phyloP scores from a whole-genome alignment of 1,140 invertebrate species.

The Magallana gigas region DNA sequence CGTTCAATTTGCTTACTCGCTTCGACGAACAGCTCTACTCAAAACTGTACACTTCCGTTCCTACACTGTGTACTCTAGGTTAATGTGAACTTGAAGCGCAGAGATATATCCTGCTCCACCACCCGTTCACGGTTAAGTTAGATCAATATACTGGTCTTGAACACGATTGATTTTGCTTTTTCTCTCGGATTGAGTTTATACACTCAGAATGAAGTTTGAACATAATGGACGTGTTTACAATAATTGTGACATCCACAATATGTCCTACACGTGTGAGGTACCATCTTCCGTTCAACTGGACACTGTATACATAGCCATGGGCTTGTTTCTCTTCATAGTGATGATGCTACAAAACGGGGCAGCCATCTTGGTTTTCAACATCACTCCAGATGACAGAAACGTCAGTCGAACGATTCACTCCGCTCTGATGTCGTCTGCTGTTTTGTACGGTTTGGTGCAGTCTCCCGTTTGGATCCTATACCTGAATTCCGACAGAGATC shows the following conservation, averaged over 20 bases:
- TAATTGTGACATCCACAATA: not conserved
- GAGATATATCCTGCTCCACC: too few relatives aligned
- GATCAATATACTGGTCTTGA: too few relatives aligned
- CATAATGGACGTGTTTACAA: not conserved
- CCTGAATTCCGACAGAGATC: not conserved
- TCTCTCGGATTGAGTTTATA: too few relatives aligned
- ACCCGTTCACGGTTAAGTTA: too few relatives aligned
- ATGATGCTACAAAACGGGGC: conserved; percentile 3
- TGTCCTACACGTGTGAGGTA: not conserved
- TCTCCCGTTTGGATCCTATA: not conserved
- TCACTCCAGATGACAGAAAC: conserved; percentile 4
- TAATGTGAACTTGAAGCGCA: too few relatives aligned
- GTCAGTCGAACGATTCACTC: not conserved
- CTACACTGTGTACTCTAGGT: too few relatives aligned
- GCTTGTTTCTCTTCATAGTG: not conserved
- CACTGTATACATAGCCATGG: not conserved
- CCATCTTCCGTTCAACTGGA: not conserved
- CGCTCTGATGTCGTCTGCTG: not conserved
- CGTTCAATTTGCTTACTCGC: too few relatives aligned
- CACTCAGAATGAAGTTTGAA: too few relatives aligned
- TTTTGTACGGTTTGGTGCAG: conserved; percentile 5
- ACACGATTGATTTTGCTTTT: too few relatives aligned
- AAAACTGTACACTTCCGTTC: too few relatives aligned
- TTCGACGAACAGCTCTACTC: too few relatives aligned
- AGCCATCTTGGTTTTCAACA: not conserved